phyloP scores from a whole-genome alignment of 2,113 vertebrate species.

The Oryzias celebensis region DNA sequence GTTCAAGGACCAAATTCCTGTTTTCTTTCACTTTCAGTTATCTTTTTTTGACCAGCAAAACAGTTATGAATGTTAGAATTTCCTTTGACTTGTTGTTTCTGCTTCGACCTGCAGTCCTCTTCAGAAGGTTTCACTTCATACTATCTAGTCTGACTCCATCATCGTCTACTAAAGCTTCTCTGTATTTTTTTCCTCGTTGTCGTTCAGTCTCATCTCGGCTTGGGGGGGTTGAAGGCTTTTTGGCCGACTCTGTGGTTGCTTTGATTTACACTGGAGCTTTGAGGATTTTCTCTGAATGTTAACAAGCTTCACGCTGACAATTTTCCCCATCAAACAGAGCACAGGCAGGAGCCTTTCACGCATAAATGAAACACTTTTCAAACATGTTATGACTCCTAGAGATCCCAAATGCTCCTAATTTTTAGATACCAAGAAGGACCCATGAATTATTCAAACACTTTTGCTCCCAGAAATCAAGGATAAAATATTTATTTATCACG shows the following conservation, averaged over 20 bases:
- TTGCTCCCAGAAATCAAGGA: not conserved
- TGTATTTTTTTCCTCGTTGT: not conserved
- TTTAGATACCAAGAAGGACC: not conserved
- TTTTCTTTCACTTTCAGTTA: no score
- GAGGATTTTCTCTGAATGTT: conserved; percentile 32
- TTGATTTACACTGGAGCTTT: conserved; percentile 33
- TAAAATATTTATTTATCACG: no score
- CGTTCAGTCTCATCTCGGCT: not conserved
- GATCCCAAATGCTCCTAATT: not conserved
- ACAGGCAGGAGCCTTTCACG: not conserved
- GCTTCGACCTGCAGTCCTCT: no score
- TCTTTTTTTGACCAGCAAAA: no score
- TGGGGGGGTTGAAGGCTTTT: not conserved
- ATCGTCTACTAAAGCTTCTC: no score
- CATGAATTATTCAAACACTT: conserved; percentile 1
- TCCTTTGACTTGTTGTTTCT: no score
- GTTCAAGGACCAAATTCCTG: no score
- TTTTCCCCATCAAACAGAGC: not conserved
- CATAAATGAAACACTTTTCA: not conserved
- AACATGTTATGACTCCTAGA: not conserved
- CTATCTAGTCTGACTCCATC: no score
- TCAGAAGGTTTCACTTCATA: no score
- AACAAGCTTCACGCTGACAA: conserved; percentile 20
- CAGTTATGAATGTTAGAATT: no score
- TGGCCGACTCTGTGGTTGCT: not conserved